Base-by-base conservation (phyloP, 2,113 vertebrate species). In the Stomatorhinus ivindoensis region DNA sequence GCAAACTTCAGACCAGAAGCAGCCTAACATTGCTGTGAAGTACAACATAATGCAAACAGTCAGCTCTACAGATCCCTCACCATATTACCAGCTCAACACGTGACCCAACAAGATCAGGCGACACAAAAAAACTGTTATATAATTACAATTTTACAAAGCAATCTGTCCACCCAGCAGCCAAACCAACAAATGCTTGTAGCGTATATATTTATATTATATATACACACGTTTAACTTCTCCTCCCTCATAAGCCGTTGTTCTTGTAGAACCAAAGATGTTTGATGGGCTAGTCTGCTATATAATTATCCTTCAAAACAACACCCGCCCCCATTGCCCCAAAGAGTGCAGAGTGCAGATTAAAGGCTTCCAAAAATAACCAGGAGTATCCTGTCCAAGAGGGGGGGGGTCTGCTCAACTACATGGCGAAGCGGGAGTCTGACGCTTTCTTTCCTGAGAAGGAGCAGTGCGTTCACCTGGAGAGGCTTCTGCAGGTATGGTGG, bases 341-440 rank as follows among this genome's bases (percentile, higher is more conserved):
- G 73, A 80, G 73, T 80, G 73, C 88, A 89, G 90, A 91, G 90
- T 93, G 92, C 90, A 92, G 92, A 93, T 76, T 92, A 90, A 88
- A 90, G 73, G 44, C 90, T 65, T 92, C 93, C 92, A 93, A 92
- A 93, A 94, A 93, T 93, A 92, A 93, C 91, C 91, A 19, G 87
- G 85, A 88, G 88, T 65, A 92, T 91, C 90, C 90, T 91, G 92
- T 83, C 88, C 48, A 73, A 48, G 65, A 88, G 42, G 91, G 87
- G 85, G 90, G 89, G 87, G 85, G 90, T 88, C 88, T n/a, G 89
- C 87, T 92, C 82, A 87, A 50, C 88, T 86, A 0, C 44, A 61
- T 89, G 89, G 92, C 91, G 87, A 82, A 84, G 8, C 2, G 76
- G 9, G 89, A 90, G 92, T 93, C 90, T 87, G 89, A 90, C 88